Evolutionary conservation across 2,888 invertebrate species (phyloP).

Genomic region (Lysandra bellargus): DNA sequence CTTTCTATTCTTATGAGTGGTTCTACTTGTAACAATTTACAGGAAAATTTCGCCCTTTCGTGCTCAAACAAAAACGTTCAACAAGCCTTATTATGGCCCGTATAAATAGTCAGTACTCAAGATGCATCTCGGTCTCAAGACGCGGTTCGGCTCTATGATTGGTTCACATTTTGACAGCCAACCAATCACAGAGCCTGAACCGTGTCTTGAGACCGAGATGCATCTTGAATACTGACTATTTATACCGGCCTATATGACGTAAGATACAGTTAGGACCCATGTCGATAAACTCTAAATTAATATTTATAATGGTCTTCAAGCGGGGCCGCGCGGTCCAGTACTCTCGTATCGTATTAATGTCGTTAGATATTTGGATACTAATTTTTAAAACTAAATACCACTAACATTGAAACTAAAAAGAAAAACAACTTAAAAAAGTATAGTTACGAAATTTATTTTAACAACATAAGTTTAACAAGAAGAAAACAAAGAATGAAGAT

Average conservation of each 20-base stretch:
- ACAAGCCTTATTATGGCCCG: slow-evolving; percentile 21
- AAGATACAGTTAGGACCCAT: slow-evolving; percentile 20
- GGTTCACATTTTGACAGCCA: no score
- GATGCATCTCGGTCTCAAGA: no score
- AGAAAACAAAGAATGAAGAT: slow-evolving; percentile 49
- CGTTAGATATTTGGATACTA: slow-evolving; percentile 24
- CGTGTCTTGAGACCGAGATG: no score
- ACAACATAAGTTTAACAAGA: slow-evolving; percentile 67
- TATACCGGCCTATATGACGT: neutral
- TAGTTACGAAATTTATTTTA: slow-evolving; percentile 72
- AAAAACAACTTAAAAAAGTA: slow-evolving; percentile 50
- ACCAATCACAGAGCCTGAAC: no score
- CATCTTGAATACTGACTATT: no score
- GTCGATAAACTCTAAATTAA: slow-evolving; percentile 6
- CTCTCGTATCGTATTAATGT: slow-evolving; percentile 33
- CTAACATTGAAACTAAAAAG: slow-evolving; percentile 35
- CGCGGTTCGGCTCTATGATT: no score
- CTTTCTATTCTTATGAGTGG: neutral
- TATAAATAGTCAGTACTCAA: no score
- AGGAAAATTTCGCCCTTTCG: slow-evolving; percentile 26
- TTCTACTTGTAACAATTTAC: slow-evolving; percentile 15
- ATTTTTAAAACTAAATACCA: slow-evolving; percentile 12
- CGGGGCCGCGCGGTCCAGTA: neutral
- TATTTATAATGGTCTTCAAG: slow-evolving; percentile 8
- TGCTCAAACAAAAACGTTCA: slow-evolving; percentile 27